These are phyloP conservation scores for Neoniphon sammara DNA, from an alignment of 2,797 vertebrate genomes.

Conservation along the genomic window DNA sequence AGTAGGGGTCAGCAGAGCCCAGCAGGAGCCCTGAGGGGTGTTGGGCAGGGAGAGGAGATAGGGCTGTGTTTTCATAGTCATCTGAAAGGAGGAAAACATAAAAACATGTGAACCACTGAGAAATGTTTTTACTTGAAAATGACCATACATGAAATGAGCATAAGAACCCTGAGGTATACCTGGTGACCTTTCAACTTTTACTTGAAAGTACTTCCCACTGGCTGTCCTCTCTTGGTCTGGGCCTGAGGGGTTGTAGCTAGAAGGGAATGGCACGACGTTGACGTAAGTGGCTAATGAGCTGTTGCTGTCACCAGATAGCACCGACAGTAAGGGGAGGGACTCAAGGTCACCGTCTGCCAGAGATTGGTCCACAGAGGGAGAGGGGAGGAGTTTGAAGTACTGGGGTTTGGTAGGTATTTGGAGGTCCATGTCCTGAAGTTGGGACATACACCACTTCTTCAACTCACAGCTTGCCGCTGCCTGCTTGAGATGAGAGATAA, in stretches of 20 bases:
- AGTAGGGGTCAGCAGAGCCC: conserved; percentile 61
- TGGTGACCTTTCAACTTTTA: conserved; percentile 69
- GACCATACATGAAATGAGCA: too few species aligned
- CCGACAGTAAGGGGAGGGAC: conserved; percentile 61
- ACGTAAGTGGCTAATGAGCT: conserved; percentile 79
- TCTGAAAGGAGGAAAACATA: conserved; percentile 39
- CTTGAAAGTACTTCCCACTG: conserved; percentile 70
- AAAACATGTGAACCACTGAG: too few species aligned
- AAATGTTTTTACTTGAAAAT: too few species aligned
- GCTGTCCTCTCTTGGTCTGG: conserved; percentile 61
- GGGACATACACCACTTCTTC: conserved; percentile 88
- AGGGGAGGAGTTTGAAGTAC: conserved; percentile 67
- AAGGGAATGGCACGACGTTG: conserved; percentile 56
- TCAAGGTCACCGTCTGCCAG: conserved; percentile 73
- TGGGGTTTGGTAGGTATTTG: conserved; percentile 82
- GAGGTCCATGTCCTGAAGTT: conserved; percentile 86
- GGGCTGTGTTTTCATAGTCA: conserved; percentile 61
- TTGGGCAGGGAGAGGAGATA: conserved; percentile 36
- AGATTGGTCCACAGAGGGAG: conserved; percentile 82
- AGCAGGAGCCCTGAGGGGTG: conserved; percentile 53
- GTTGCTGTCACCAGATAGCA: conserved; percentile 70
- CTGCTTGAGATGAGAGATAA: conserved; percentile 69
- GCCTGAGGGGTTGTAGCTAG: conserved; percentile 17
- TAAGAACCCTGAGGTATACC: conserved; percentile 56
- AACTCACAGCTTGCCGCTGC: conserved; percentile 84